Evolutionary conservation across 2,888 invertebrate genomes (phyloP).

Genomic region (Noctua janthe): DNA sequence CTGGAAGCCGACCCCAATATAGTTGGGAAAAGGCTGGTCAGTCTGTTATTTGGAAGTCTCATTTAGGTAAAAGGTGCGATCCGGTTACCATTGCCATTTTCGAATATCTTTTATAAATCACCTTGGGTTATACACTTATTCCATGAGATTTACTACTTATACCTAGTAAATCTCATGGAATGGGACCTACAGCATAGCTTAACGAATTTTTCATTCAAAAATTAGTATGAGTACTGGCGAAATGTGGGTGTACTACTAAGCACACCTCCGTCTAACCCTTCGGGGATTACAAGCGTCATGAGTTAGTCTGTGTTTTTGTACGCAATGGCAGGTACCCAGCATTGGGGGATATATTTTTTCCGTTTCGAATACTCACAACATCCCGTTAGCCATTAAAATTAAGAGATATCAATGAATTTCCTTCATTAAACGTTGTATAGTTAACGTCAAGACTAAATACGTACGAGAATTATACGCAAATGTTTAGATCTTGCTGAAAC

Average conservation of each 20-base stretch:
- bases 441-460: slow-evolving; percentile 12
- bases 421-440: not conserved
- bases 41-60: not conserved
- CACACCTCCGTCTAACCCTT: no score
- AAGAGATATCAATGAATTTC: not conserved
- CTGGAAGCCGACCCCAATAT: no score
- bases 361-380: no score
- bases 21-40: no score
- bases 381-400: not conserved
- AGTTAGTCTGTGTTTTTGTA: not conserved
- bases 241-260: no score
- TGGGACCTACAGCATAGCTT: not conserved
- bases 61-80: not conserved
- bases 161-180: not conserved
- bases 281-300: no score
- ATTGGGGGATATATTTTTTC: not conserved
- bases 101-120: not conserved
- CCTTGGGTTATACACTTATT: not conserved
- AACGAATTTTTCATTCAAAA: not conserved
- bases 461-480: slow-evolving; percentile 43
- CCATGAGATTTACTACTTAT: no score
- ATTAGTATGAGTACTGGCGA: not conserved
- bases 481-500: slow-evolving; percentile 18
- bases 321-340: no score
- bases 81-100: not conserved